A percentile compares a stretch with the other conserved stretches of the same genome.
Evolutionary conservation across 2,888 invertebrate species (phyloP).

Genomic region (Crocallis elinguaria): DNA sequence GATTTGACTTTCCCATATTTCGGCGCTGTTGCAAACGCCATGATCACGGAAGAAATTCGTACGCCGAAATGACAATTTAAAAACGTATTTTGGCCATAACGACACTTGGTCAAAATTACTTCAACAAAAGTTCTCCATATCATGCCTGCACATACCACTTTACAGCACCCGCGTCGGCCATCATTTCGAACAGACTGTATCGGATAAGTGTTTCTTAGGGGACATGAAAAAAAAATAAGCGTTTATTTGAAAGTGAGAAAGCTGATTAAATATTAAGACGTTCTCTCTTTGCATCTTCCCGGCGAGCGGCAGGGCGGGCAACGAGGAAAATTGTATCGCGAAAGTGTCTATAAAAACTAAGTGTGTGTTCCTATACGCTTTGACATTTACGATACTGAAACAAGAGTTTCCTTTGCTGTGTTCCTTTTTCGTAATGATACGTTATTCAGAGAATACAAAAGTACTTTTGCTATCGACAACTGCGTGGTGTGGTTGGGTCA

Average conservation of each 20-base stretch:
- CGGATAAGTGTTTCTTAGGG: slow-evolving; percentile 24
- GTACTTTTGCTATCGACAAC: too few relatives aligned
- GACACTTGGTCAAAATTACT: neutral
- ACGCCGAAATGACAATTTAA: too few relatives aligned
- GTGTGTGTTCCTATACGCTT: slow-evolving; percentile 9
- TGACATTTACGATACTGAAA: slow-evolving; percentile 9
- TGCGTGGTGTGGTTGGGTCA: too few relatives aligned
- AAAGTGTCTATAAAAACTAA: slow-evolving; percentile 22
- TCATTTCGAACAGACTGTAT: slow-evolving; percentile 6
- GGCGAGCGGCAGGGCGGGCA: neutral
- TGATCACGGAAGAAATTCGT: too few relatives aligned
- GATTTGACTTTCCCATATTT: too few relatives aligned
- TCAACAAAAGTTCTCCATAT: too few relatives aligned
- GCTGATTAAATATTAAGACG: slow-evolving; percentile 41
- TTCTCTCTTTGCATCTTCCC: slow-evolving; percentile 11
- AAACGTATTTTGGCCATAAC: too few relatives aligned
- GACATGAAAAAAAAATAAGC: slow-evolving; percentile 38
- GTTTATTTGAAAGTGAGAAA: slow-evolving; percentile 39
- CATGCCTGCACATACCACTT: too few relatives aligned
- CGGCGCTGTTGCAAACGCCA: too few relatives aligned
- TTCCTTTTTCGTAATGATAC: slow-evolving; percentile 8
- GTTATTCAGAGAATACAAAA: neutral
- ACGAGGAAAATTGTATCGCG: slow-evolving; percentile 15
- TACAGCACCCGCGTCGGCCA: slow-evolving; percentile 2
- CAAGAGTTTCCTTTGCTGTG: neutral